A percentile compares a stretch with the other conserved stretches of the same genome.
phyloP scores from a whole-genome alignment of 2,797 vertebrate genomes.

The Platalea minor region DNA sequence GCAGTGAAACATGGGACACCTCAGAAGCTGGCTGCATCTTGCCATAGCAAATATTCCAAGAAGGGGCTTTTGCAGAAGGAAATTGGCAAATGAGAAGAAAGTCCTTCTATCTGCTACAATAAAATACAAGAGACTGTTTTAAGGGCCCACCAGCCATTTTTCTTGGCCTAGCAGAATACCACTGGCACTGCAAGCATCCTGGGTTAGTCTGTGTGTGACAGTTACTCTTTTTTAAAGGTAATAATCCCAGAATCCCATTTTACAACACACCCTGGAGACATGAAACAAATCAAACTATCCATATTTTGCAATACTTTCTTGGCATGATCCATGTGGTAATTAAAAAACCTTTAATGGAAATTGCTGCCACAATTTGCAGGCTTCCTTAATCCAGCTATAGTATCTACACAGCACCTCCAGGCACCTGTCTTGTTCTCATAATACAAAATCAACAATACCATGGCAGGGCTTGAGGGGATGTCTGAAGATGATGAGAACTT shows the following conservation, averaged over 20 bases:
- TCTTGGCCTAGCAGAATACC: background rate
- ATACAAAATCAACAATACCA: slow-evolving; percentile 32
- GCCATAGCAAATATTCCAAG: background rate
- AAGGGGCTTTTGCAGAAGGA: background rate
- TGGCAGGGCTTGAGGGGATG: slow-evolving; percentile 10
- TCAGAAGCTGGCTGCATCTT: background rate
- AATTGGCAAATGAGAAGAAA: background rate
- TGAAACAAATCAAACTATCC: slow-evolving; percentile 14
- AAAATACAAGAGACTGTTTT: background rate
- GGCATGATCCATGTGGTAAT: background rate
- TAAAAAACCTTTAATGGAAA: slow-evolving; percentile 46
- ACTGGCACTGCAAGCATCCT: background rate
- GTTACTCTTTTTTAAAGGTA: background rate
- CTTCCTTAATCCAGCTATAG: slow-evolving; percentile 15
- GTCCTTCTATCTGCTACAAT: background rate
- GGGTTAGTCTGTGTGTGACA: background rate
- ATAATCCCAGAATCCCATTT: background rate
- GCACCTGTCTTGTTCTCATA: slow-evolving; percentile 38
- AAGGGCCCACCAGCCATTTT: background rate
- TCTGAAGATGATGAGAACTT: slow-evolving; percentile 39
- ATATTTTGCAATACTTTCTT: slow-evolving; percentile 44
- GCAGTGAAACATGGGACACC: background rate
- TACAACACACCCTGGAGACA: background rate
- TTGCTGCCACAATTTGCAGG: slow-evolving; percentile 13
- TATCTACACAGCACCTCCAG: slow-evolving; percentile 23